phyloP scores from a whole-genome alignment of 2,113 vertebrate species.

The Pyrgilauda ruficollis region DNA sequence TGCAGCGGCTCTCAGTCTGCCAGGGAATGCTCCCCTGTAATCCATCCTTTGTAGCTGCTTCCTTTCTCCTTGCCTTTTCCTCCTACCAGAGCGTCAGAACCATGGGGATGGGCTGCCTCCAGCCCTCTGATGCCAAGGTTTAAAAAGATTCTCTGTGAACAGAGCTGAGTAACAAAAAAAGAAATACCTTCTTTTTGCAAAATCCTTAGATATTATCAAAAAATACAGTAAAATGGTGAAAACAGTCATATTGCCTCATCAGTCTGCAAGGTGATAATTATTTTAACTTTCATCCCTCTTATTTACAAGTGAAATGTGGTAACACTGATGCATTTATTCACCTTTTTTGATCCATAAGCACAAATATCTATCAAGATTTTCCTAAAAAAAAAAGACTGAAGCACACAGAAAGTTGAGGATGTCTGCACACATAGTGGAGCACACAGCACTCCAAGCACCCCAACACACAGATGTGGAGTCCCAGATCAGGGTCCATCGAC shows the following conservation, averaged over 20 bases:
- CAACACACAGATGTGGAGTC: neutral
- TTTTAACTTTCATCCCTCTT: neutral
- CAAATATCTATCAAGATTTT: neutral
- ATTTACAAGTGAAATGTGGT: neutral
- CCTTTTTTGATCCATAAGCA: neutral
- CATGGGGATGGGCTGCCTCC: neutral
- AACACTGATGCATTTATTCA: neutral
- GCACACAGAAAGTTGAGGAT: accelerated
- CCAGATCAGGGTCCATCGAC: slow-evolving; percentile 37
- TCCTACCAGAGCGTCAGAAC: neutral
- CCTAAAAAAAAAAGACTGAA: neutral
- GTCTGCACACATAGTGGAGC: accelerated
- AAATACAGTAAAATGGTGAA: neutral
- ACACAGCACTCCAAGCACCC: neutral
- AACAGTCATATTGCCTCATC: neutral
- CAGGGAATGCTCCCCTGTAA: neutral
- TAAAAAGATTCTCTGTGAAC: neutral
- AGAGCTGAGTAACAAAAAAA: neutral
- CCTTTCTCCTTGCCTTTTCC: neutral
- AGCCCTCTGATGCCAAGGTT: neutral
- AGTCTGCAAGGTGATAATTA: neutral
- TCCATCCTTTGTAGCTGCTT: neutral
- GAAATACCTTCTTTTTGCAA: neutral
- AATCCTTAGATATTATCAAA: neutral
- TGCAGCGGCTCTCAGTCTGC: neutral